Evolutionary conservation across 2,113 vertebrate species (phyloP).

Genomic region (Cheilinus undulatus): DNA sequence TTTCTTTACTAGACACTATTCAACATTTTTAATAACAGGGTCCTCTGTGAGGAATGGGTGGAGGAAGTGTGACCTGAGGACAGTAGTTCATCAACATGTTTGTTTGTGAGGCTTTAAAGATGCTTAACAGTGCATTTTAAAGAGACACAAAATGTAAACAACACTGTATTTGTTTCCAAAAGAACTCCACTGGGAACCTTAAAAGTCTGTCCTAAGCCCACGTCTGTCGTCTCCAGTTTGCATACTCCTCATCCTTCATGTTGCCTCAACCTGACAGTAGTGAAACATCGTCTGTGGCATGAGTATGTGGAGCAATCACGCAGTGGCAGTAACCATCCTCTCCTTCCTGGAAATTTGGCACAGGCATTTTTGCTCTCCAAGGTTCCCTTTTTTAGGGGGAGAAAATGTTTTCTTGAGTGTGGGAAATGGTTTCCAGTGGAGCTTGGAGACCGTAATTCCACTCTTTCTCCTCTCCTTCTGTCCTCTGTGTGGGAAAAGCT

Average conservation of each 20-base stretch:
- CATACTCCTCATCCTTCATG: background rate
- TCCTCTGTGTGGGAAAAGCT: slow-evolving; percentile 28
- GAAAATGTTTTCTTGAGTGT: slow-evolving; percentile 23
- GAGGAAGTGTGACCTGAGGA: background rate
- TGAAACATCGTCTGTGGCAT: slow-evolving; percentile 4
- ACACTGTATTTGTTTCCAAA: background rate
- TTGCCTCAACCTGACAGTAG: slow-evolving; percentile 15
- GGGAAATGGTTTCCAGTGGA: slow-evolving; percentile 59
- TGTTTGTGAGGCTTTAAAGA: background rate
- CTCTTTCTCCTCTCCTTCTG: slow-evolving; percentile 23
- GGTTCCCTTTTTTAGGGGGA: background rate
- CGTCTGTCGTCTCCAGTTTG: background rate
- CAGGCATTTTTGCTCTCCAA: slow-evolving; percentile 2
- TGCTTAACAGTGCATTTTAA: background rate
- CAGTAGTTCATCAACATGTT: background rate
- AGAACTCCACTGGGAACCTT: background rate
- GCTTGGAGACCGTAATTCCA: slow-evolving; percentile 37
- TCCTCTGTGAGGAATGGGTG: too few species aligned
- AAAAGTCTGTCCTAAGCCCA: background rate
- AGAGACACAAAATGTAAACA: background rate
- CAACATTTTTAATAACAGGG: too few species aligned
- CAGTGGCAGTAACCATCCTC: slow-evolving; percentile 12
- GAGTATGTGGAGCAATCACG: background rate
- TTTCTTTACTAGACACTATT: too few species aligned
- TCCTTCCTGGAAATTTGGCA: slow-evolving; percentile 62